Evolutionary conservation across 2,113 vertebrate species (phyloP), one percentile per base, ranked within the genome.

Genomic region (Hiodon tergisus): DNA sequence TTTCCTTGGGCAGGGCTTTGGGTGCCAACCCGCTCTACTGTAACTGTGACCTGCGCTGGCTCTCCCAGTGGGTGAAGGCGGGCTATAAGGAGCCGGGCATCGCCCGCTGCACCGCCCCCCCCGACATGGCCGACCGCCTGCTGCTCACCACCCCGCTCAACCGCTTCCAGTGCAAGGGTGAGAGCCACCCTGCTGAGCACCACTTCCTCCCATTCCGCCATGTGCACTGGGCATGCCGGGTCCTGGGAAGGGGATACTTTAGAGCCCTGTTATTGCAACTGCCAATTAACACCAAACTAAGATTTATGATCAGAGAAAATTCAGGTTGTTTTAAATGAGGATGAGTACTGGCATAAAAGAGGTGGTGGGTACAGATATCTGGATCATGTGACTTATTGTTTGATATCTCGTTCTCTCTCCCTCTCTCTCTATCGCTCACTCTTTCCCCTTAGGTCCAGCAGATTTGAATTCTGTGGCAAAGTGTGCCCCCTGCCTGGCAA

Each of bases 71-170:
- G 97, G 95, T 99, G 63, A 99, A 99, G 81, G 95, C 95, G 0
- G 97, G 97, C 0, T 99, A 95, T 83, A 99, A 99, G 81, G 97
- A 99, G 80, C 96, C 97, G 0, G 97, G 97, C n/a, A 99, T 99
- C 2, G 97, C 97, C 58, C 95, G 97, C 66, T 99, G 97, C 80
- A 93, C 93, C 0, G 94, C 94, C 74, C 97, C 97, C 0, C 91
- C 96, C 0, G 83, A 95, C 86, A 98, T 99, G 97, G 91, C 89
- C 0, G 97, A 98, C 88, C 90, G 95, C 58, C 93, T 99, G 8
- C 90, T 99, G 80, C 94, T 99, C 78, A 99, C 97, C 54, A 99
- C 97, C 0, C 97, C 96, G 0, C 93, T 93, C 3, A 96, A 96
- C 87, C 90, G 89, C 80, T 98, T 99, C 85, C 95, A 95, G 87